Evolutionary conservation across 2,888 invertebrate species (phyloP).

Genomic region (Pyrocoelia pectoralis): DNA sequence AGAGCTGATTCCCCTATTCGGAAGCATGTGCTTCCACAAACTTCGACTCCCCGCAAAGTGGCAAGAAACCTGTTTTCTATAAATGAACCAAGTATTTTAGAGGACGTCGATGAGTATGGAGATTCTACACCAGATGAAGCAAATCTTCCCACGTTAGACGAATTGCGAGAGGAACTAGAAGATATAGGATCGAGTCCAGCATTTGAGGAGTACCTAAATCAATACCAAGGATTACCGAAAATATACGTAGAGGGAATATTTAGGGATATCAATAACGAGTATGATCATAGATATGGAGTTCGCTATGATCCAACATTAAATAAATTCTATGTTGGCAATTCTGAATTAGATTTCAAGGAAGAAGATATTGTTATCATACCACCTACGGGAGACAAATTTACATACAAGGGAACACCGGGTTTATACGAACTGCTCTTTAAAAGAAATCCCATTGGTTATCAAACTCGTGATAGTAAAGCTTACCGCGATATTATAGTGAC

Average conservation of each 20-base stretch:
- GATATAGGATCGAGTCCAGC: not conserved
- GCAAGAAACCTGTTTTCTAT: no score
- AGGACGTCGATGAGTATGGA: not conserved
- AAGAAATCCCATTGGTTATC: not conserved
- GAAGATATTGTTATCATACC: not conserved
- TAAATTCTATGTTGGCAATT: not conserved
- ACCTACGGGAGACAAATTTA: not conserved
- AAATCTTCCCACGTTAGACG: not conserved
- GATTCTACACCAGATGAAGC: not conserved
- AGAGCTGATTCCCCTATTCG: not conserved
- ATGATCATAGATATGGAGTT: conserved; percentile 9
- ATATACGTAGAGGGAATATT: not conserved
- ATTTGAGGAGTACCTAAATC: not conserved
- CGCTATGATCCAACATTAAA: not conserved
- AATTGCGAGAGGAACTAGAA: not conserved
- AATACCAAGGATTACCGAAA: not conserved
- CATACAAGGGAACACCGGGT: not conserved
- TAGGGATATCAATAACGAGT: not conserved
- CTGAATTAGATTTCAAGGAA: not conserved
- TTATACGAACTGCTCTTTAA: not conserved
- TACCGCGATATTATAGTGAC: not conserved
- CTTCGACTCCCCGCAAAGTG: not conserved
- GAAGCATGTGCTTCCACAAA: not conserved
- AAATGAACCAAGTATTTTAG: not conserved
- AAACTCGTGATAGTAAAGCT: not conserved